Conservation (phyloP, 2,797 vertebrate genomes). For the Vultur gryphus region DNA sequence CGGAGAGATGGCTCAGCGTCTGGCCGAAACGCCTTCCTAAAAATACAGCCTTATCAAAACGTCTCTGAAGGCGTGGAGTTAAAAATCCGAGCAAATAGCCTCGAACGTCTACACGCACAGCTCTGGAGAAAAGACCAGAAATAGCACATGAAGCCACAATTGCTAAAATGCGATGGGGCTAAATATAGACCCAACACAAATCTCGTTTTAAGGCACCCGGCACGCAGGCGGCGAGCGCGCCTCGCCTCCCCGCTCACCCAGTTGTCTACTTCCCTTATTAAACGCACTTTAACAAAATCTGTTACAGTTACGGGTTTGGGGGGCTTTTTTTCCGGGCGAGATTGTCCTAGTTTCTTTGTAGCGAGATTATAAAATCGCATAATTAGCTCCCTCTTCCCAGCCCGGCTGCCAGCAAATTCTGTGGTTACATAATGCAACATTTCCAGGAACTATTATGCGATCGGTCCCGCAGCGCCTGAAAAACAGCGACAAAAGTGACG, state of each 20-base stretch:
- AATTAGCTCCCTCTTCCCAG: conserved; percentile 69
- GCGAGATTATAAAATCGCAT: conserved; percentile 78
- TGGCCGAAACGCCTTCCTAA: conserved; percentile 64
- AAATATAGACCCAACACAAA: conserved; percentile 72
- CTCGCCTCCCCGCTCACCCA: conserved; percentile 35
- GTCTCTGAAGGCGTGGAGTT: conserved; percentile 66
- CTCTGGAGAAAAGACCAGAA: conserved; percentile 72
- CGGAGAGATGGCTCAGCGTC: conserved; percentile 2
- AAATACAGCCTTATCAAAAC: conserved; percentile 70
- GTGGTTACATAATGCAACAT: conserved; percentile 84
- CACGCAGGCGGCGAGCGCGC: conserved; percentile 49
- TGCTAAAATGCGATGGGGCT: conserved; percentile 68
- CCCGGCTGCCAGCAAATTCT: conserved; percentile 73
- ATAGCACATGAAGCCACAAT: conserved; percentile 73
- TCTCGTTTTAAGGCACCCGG: conserved; percentile 64
- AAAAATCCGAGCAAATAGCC: conserved; percentile 70
- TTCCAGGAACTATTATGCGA: conserved; percentile 76
- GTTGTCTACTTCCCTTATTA: conserved; percentile 61
- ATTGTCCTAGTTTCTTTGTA: conserved; percentile 80
- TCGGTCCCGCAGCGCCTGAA: conserved; percentile 55
- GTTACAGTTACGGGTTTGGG: background rate
- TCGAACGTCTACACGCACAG: conserved; percentile 66
- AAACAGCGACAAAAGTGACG: conserved; percentile 54
- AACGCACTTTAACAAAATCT: conserved; percentile 30
- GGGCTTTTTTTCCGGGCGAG: conserved; percentile 6